phyloP scores from a whole-genome alignment of 1,140 invertebrate species.

The Microplitis mediator region DNA sequence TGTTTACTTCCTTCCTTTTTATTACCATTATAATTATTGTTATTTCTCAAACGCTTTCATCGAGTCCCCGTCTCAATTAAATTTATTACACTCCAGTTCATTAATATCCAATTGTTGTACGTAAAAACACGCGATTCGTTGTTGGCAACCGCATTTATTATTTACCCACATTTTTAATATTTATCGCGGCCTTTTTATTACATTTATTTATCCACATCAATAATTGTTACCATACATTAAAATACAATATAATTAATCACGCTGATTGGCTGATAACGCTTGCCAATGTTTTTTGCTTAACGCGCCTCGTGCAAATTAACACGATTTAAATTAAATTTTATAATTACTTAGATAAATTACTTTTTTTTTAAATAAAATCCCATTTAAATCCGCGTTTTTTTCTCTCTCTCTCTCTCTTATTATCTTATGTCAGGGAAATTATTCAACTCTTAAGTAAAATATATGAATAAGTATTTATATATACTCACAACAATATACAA shows the following conservation, averaged over 20 bases:
- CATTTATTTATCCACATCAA: background rate
- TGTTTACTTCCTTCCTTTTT: background rate
- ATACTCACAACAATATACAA: conserved; percentile 19
- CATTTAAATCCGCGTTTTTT: no score
- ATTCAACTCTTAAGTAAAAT: background rate
- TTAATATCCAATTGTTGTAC: background rate
- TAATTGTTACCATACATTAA: background rate
- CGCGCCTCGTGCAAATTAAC: conserved; percentile 29
- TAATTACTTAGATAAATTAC: conserved; percentile 4
- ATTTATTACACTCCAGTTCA: background rate
- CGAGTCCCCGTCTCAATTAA: background rate
- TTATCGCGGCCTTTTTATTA: background rate
- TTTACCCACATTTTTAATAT: background rate
- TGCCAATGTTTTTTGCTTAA: conserved; percentile 51
- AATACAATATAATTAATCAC: conserved; percentile 27
- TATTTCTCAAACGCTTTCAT: background rate
- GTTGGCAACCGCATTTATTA: background rate
- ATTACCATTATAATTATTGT: no score
- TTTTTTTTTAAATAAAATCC: background rate
- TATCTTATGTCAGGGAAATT: background rate
- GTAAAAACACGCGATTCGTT: background rate
- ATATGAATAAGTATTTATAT: conserved; percentile 35
- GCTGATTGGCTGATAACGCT: conserved; percentile 50
- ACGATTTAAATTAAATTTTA: conserved; percentile 10
- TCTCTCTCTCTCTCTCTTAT: background rate